Evolutionary conservation across 2,113 vertebrate genomes (phyloP), one percentile per base, ranked within the genome.

Genomic region (Rutilus rutilus): DNA sequence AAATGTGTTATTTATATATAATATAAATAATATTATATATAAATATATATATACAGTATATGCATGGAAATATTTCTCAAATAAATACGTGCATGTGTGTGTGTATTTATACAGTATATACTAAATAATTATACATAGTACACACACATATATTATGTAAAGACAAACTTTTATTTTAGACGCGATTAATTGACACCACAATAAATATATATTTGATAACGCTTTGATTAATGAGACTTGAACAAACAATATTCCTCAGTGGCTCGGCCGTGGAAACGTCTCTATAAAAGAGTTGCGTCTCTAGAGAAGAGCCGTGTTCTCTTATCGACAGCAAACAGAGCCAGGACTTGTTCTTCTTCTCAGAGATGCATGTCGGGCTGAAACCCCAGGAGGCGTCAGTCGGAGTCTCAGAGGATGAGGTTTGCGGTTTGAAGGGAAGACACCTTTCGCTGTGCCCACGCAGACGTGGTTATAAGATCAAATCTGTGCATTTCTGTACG

Each of bases 361-460:
- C 36, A 36, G 3, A 33, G 33, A 33, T 33, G 33, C 33, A 4
- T 33, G 33, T 7, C 36, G 36, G 36, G 36, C 36, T 39, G 39
- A 42, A 42, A 9, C 42, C 73, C 73, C 12, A n/a, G 0, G 71
- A 25, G 42, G 47, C 23, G 23, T 6, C 21, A 47, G 39, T 27
- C 15, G 0, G 2, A 42, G 47, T 54, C 25, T 57, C 21, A 21
- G 19, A 78, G 75, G 9, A 57, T 57, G 50, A 6, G 19, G 50
- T 21, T 39, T 78, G 75, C 1, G 75, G 75, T 77, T 77, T 30
- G 5, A 77, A 77, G 27, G 47, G 75, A 54, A 77, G 47, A 78
- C 27, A 57, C 50, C 27, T 33, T 45, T n/a, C 27, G 2, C 50
- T 78, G 17, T 30, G 27, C 47, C 17, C 2, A 9, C 17, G 36